Percentiles rank a stretch among this genome's conserved stretches.
Conservation (phyloP, 2,888 invertebrate species). For the Callinectes sapidus region DNA sequence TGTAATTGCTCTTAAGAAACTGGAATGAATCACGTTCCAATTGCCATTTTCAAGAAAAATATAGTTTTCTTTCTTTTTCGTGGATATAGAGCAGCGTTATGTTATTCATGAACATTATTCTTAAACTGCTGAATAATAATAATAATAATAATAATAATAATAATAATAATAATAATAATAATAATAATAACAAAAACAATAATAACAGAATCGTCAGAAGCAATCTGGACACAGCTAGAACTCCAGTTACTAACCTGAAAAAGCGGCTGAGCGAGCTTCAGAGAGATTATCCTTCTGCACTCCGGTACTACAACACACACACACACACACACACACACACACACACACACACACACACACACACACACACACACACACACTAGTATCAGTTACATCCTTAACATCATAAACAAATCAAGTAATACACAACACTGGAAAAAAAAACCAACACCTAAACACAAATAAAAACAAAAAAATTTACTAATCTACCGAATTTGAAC, state of each 20-base stretch:
- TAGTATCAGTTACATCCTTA: no score
- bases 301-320: neutral
- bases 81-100: no score
- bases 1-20: neutral
- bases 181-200: neutral
- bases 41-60: neutral
- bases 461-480: no score
- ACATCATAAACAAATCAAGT: no score
- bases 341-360: constrained; percentile 39
- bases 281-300: neutral
- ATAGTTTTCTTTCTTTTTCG: neutral
- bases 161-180: neutral
- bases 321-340: constrained; percentile 33
- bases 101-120: no score
- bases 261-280: neutral
- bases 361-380: constrained; percentile 38
- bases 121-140: no score
- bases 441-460: no score
- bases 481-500: no score
- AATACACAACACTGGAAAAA: neutral
- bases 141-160: neutral
- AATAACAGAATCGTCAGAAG: neutral
- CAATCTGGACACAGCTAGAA: neutral
- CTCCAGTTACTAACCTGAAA: neutral
- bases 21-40: neutral